Evolutionary conservation across 2,888 invertebrate genomes (phyloP).

Genomic region (Allygus modestus): DNA sequence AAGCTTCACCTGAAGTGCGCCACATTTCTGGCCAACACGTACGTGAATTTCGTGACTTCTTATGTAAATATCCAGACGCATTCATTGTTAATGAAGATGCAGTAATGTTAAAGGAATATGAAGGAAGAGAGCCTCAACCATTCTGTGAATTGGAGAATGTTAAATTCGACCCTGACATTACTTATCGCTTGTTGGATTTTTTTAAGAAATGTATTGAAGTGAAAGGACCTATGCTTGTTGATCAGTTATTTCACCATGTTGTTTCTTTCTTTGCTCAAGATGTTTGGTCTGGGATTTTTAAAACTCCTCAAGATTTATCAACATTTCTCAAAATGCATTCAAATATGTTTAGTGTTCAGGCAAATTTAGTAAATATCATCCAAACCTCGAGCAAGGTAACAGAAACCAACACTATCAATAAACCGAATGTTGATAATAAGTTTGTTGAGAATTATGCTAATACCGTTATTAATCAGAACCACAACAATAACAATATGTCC

Average conservation of each 20-base stretch:
- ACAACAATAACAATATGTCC: conserved; percentile 52
- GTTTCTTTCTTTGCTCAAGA: conserved; percentile 87
- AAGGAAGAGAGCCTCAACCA: conserved; percentile 82
- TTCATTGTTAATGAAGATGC: conserved; percentile 90
- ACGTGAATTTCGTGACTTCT: conserved; percentile 95
- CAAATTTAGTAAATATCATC: conserved; percentile 92
- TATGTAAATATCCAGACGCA: conserved; percentile 88
- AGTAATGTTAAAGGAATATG: conserved; percentile 84
- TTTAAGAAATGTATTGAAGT: conserved; percentile 89
- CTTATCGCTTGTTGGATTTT: conserved; percentile 89
- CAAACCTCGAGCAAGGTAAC: conserved; percentile 82
- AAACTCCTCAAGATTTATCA: conserved; percentile 92
- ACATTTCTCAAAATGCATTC: conserved; percentile 95
- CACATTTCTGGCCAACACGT: conserved; percentile 97
- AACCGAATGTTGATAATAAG: conserved; percentile 49
- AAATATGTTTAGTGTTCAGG: conserved; percentile 95
- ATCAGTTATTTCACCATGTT: conserved; percentile 90
- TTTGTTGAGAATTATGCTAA: conserved; percentile 42
- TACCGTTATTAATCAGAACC: conserved; percentile 57
- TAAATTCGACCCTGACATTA: conserved; percentile 88
- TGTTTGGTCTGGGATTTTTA: conserved; percentile 91
- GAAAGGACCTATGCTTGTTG: conserved; percentile 90
- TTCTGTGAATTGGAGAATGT: conserved; percentile 86
- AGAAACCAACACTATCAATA: conserved; percentile 56
- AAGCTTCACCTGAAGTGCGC: conserved; percentile 97